Conservation (phyloP, 2,797 vertebrate genomes). For the Semotilus atromaculatus region DNA sequence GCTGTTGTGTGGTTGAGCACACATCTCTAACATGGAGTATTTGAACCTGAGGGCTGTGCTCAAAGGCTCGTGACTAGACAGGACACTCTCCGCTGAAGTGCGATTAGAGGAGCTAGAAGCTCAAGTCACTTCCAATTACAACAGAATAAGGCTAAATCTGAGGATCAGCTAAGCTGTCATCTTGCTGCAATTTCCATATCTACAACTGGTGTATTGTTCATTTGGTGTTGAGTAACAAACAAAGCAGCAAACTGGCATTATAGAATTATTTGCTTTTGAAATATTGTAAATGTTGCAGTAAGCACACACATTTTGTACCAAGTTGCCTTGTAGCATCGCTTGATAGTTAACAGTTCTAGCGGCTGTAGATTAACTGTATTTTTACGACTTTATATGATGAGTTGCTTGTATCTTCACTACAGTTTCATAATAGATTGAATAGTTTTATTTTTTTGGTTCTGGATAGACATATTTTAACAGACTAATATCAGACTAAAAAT, state of each 20-base stretch:
- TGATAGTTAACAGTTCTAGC: not conserved
- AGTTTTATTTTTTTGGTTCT: not conserved
- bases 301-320: not conserved
- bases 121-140: conserved; percentile 19
- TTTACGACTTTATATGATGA: not conserved
- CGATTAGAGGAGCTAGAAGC: conserved; percentile 19
- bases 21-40: conserved; percentile 17
- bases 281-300: not conserved
- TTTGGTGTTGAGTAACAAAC: not conserved
- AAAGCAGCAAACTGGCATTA: not conserved
- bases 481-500: too few species aligned
- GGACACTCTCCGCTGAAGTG: conserved; percentile 16
- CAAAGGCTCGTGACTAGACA: not conserved
- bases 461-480: not conserved
- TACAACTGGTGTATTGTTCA: not conserved
- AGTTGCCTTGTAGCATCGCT: not conserved
- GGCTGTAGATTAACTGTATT: not conserved
- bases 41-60: conserved; percentile 22
- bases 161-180: conserved; percentile 4
- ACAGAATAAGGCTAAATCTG: conserved; percentile 4
- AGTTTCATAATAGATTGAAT: not conserved
- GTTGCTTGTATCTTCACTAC: not conserved
- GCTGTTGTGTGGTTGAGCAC: conserved; percentile 14
- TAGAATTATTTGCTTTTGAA: not conserved
- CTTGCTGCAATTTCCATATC: not conserved